A percentile compares a stretch with the other conserved stretches of the same genome.
These are phyloP conservation scores for Trachelus tabidus DNA, from an alignment of 2,888 invertebrate genomes.

Conservation along the genomic window DNA sequence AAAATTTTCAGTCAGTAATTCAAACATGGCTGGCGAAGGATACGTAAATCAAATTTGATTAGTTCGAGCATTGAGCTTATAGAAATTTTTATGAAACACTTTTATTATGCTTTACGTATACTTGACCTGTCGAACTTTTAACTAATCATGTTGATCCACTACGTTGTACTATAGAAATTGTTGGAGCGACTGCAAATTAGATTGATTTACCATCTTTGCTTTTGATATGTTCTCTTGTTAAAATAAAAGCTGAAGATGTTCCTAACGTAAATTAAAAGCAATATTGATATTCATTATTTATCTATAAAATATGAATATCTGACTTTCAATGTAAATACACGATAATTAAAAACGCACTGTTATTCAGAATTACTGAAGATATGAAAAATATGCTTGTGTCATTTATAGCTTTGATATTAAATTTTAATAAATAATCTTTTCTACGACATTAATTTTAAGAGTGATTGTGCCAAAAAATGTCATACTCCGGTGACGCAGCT, in stretches of 20 bases:
- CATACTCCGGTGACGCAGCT: too few species aligned
- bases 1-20: background rate
- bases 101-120: background rate
- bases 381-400: too few species aligned
- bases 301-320: background rate
- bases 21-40: background rate
- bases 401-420: too few species aligned
- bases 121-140: background rate
- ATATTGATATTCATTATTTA: background rate
- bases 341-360: too few species aligned
- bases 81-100: background rate
- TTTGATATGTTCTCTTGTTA: background rate
- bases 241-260: background rate
- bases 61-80: background rate
- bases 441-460: too few species aligned
- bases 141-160: background rate
- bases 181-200: background rate
- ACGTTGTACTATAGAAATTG: background rate
- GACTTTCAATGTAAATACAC: background rate
- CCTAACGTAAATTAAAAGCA: background rate
- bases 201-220: background rate
- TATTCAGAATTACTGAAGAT: too few species aligned
- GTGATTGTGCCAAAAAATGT: too few species aligned
- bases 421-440: too few species aligned
- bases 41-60: conserved; percentile 3